Evolutionary conservation across 2,113 vertebrate species (phyloP), one percentile per base, ranked within the genome.

Genomic region (Carassius carassius): DNA sequence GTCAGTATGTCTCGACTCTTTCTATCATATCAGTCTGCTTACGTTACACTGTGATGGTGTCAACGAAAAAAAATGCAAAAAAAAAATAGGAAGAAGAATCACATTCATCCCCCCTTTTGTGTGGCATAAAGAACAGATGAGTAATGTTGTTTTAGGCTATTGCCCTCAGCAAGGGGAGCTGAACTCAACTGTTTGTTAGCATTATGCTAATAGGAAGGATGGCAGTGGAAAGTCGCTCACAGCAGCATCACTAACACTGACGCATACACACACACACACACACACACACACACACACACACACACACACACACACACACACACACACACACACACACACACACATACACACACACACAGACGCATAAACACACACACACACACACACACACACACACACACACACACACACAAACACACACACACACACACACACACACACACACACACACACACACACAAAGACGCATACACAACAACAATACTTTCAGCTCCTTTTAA

Each of bases 131-230:
- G 60, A 56, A 56, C 6, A 78, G 63, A 70, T 79, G 83, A 78
- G 62, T 44, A 35, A 85, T 51, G 21, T 37, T 69, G 74, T 78
- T 58, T 78, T 16, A 78, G 83, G 65, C 32, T 72, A 49, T 70
- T 44, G 47, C 75, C 63, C 63, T 70, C 47, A 78, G 74, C 62
- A 58, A 78, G 74, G 74, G 25, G 35, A 77, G 77, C 29, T 72
- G 35, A 85, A n/a, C 76, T 79, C 37, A 85, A 41, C 32, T 19
- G 7, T 54, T 70, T 63, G 54, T 78, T 78, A 79, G 63, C 65
- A 41, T 70, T 78, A 78, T 70, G 62, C 62, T 84, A 58, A 84
- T 78, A 47, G 21, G 29, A 37, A 17, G 14, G 49, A 63, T 78
- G 51, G 49, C 49, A 70, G 21, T 47, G 65, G 54, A 78, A 84